Percentiles rank a stretch among this genome's conserved stretches.
These are phyloP conservation scores for Hydraecia micacea DNA, from an alignment of 2,888 invertebrate species.

Conservation along the genomic window DNA sequence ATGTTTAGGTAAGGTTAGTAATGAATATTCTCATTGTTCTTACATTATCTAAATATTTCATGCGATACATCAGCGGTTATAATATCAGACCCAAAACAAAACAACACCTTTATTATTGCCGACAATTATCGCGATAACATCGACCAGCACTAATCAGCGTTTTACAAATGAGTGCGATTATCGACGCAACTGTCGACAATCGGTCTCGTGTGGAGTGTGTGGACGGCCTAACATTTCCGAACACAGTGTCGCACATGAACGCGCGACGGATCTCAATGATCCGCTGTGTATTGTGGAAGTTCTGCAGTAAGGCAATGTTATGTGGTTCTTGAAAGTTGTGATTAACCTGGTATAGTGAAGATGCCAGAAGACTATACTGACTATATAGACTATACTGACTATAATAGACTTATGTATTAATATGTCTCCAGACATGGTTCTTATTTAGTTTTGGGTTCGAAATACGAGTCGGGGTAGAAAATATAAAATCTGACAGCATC, in stretches of 20 bases:
- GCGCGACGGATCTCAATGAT: background rate
- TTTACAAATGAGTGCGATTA: constrained; percentile 15
- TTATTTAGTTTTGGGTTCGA: background rate
- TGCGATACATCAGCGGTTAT: too few relatives aligned
- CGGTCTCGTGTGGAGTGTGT: constrained; percentile 3
- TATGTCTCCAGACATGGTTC: background rate
- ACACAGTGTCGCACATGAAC: background rate
- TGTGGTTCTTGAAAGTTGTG: background rate
- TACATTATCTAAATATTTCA: background rate
- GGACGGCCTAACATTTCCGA: constrained; percentile 1
- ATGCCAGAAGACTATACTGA: background rate
- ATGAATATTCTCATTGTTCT: background rate
- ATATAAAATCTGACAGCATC: background rate
- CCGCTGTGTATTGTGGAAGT: background rate
- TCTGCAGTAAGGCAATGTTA: background rate
- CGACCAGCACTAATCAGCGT: constrained; percentile 19
- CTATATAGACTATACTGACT: too few relatives aligned
- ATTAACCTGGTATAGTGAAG: background rate
- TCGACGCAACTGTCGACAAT: constrained; percentile 6
- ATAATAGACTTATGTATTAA: background rate
- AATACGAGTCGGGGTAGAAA: background rate
- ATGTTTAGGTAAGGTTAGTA: background rate
- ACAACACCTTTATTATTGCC: constrained; percentile 10
- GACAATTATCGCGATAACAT: constrained; percentile 25
- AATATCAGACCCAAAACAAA: constrained; percentile 15